Percentiles rank a stretch among this genome's conserved stretches.
phyloP scores from a whole-genome alignment of 2,113 vertebrate genomes.

The Rousettus leschenaultii region DNA sequence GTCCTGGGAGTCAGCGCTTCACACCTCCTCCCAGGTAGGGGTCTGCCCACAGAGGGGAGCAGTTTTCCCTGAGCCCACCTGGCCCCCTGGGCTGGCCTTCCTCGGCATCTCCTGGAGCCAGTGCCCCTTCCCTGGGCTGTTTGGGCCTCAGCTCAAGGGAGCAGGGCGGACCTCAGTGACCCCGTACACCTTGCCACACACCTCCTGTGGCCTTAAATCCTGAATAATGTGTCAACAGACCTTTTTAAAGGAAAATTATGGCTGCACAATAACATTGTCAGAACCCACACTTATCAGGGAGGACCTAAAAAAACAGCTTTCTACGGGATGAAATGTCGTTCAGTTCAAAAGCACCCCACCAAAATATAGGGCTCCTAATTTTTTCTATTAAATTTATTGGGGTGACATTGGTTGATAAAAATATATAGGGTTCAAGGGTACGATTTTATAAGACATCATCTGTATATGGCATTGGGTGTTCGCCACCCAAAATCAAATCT shows the following conservation, averaged over 20 bases:
- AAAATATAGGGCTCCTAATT: rapidly evolving
- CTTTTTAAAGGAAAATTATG: neutral
- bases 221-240: rapidly evolving
- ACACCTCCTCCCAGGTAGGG: neutral
- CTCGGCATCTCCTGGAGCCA: neutral
- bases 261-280: neutral
- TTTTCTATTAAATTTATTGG: too few species aligned
- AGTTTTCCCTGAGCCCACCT: neutral
- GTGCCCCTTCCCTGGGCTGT: neutral
- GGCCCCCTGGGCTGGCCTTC: neutral
- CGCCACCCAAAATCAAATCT: too few species aligned
- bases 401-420: too few species aligned
- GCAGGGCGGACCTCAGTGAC: neutral
- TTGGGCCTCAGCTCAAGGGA: rapidly evolving
- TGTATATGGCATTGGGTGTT: too few species aligned
- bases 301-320: neutral
- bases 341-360: neutral
- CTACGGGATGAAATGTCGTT: neutral
- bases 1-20: rapidly evolving
- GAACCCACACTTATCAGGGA: rapidly evolving
- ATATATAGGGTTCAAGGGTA: too few species aligned
- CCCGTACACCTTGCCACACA: neutral
- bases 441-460: too few species aligned
- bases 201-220: neutral
- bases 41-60: neutral